phyloP scores from a whole-genome alignment of 2,797 vertebrate genomes.

The Saguinus oedipus region DNA sequence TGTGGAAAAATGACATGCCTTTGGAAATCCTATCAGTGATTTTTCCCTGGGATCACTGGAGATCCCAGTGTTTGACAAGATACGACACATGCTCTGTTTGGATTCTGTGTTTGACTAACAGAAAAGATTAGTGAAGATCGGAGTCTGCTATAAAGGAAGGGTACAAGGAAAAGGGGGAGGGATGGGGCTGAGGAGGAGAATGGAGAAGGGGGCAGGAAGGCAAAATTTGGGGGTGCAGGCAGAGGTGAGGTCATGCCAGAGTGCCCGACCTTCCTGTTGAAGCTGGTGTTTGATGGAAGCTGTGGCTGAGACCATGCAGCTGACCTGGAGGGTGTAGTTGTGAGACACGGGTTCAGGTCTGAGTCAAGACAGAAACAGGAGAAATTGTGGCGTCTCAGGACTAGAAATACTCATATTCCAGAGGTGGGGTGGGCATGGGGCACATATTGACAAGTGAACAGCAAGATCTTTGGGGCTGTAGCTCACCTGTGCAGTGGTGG shows the following conservation, averaged over 20 bases:
- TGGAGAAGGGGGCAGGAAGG: not conserved
- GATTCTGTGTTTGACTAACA: not conserved
- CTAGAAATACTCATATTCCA: not conserved
- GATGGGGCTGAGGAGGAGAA: not conserved
- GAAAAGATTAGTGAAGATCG: not conserved
- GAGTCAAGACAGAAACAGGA: not conserved
- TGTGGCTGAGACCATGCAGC: not conserved
- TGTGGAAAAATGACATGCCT: not conserved
- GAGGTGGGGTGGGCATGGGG: not conserved
- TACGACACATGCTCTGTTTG: not conserved
- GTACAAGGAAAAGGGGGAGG: not conserved
- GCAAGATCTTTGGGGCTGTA: not conserved
- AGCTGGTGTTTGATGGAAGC: not conserved
- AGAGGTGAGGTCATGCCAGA: not conserved
- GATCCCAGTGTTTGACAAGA: not conserved
- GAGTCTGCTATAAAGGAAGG: not conserved
- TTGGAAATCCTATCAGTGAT: not conserved
- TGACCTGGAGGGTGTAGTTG: not conserved
- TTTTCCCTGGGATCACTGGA: constrained; percentile 5
- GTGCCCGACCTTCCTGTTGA: not conserved
- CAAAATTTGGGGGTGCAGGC: not conserved
- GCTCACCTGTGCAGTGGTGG: not conserved
- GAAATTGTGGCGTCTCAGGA: not conserved
- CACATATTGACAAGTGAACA: not conserved
- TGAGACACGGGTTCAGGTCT: not conserved